Base-by-base conservation (phyloP, 2,113 vertebrate species). In the Chaetura pelagica region DNA sequence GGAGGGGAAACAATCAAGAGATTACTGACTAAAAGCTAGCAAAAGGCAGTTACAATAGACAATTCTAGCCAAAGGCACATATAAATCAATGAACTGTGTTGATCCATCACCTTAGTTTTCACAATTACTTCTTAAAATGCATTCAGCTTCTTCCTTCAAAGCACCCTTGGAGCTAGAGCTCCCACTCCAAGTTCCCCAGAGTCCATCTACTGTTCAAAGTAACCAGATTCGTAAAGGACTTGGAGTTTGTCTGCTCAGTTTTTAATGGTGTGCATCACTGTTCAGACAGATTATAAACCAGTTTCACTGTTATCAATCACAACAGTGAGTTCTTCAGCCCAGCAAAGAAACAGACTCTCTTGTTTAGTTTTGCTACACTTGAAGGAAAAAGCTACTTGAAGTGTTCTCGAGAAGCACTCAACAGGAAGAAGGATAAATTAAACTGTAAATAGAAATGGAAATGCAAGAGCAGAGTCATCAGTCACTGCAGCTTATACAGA, bases 331-430 rank as follows among this genome's bases (percentile, higher is more conserved):
- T 96, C 91, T 27, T 97, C 69, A 89, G 75, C 85, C 90, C 79
- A 83, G 68, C 77, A 93, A 87, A 84, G 78, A 89, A 95, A 69
- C 63, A 96, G 87, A 62, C 46, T 71, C 78, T 91, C 91, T 85
- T 87, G 84, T 94, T 94, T 94, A 90, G 89, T 93, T 96, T 93
- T 96, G 84, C 61, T 84, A 87, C 87, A 96, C 95, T 96, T 92
- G 83, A 94, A 93, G 91, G 89, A 87, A 95, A 92, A 96, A 96
- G 85, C 61, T 86, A 92, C 72, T 85, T 85, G 86, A 95, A 96
- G 91, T 91, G 89, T 85, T 96, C 93, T 95, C 78, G 85, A 94
- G 77, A 71, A 94, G 61, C 82, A 90, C 81, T 92, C 15, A 0
- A 67, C 63, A 91, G 69, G 78, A 49, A 63, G 59, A 92, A 42